Conservation (phyloP, 2,888 invertebrate genomes). For the Empis livida region DNA sequence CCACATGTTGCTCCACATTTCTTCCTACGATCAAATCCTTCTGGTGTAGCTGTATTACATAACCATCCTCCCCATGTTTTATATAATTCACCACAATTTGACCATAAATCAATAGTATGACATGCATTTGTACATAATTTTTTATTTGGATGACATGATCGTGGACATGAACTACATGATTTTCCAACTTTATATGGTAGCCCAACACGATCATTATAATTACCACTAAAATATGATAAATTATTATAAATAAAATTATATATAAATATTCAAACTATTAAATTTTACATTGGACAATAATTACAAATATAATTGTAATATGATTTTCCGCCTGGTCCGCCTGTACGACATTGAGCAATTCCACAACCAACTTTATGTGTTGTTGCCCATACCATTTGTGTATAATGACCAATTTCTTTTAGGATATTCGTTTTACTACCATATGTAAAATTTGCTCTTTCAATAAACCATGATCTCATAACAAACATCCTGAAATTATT, state of each 20-base stretch:
- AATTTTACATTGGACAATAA: constrained; percentile 68
- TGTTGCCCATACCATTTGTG: constrained; percentile 72
- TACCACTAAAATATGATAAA: constrained; percentile 45
- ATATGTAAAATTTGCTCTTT: constrained; percentile 60
- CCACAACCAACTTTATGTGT: constrained; percentile 68
- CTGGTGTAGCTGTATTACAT: constrained; percentile 40
- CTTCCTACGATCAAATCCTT: constrained; percentile 38
- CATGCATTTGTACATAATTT: constrained; percentile 62
- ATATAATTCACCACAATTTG: constrained; percentile 55
- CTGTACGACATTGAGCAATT: constrained; percentile 50
- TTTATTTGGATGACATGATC: constrained; percentile 46
- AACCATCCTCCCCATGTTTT: constrained; percentile 45
- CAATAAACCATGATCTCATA: constrained; percentile 64
- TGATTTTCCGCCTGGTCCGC: constrained; percentile 44
- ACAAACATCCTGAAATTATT: constrained; percentile 56
- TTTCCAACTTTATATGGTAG: constrained; percentile 54
- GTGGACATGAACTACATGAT: constrained; percentile 52
- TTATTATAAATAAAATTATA: neutral
- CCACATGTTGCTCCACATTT: constrained; percentile 62
- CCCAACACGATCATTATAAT: constrained; percentile 46
- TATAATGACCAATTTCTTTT: constrained; percentile 60
- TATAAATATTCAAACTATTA: neutral
- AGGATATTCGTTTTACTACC: constrained; percentile 47
- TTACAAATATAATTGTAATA: constrained; percentile 75
- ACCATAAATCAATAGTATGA: constrained; percentile 52